Evolutionary conservation across 2,113 vertebrate genomes (phyloP).

Genomic region (Myotis lucifugus): DNA sequence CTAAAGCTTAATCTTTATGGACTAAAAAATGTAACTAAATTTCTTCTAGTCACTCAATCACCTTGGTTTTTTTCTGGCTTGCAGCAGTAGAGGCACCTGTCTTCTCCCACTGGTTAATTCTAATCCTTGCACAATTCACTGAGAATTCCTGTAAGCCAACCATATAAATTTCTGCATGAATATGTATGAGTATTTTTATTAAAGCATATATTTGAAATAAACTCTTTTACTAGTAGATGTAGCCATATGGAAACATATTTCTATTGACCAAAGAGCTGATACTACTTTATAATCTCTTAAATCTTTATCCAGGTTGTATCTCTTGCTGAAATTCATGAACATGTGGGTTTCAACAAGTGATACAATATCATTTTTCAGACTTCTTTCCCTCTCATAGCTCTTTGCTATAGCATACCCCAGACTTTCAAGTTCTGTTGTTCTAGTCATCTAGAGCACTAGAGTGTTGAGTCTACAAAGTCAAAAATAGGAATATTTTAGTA

Average conservation of each 20-base stretch:
- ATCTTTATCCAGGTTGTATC: background rate
- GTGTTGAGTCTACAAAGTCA: background rate
- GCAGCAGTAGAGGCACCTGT: background rate
- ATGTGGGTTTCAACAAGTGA: conserved; percentile 14
- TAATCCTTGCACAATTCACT: background rate
- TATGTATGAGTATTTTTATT: background rate
- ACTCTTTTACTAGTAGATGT: background rate
- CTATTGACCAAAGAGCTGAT: background rate
- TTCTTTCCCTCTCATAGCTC: background rate
- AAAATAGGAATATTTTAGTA: background rate
- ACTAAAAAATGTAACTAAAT: background rate
- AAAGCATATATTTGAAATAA: background rate
- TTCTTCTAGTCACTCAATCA: background rate
- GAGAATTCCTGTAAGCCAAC: background rate
- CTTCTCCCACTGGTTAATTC: background rate
- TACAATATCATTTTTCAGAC: background rate
- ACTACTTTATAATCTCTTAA: background rate
- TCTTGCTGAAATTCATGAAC: conserved; percentile 21
- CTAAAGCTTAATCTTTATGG: background rate
- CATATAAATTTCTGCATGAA: background rate
- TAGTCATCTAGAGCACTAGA: background rate
- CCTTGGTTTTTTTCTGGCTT: background rate
- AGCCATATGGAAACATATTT: background rate
- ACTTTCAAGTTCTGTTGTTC: background rate
- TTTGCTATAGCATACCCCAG: background rate